Percentiles rank a stretch among this genome's conserved stretches.
Conservation (phyloP, 2,888 invertebrate genomes). For the Caenorhabditis doughertyi region DNA sequence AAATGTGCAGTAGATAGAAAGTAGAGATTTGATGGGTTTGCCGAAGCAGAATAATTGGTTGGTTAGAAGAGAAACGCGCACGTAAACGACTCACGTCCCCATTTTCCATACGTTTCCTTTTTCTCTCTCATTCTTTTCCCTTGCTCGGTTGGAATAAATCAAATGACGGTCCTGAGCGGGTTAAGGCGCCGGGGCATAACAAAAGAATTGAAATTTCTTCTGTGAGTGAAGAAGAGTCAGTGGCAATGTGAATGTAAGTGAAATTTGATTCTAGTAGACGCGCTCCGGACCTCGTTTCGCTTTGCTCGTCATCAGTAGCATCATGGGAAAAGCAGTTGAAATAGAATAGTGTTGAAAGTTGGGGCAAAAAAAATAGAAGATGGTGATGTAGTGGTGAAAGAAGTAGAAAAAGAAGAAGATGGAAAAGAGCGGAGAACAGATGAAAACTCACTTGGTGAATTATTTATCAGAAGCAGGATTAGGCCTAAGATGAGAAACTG, state of each 20-base stretch:
- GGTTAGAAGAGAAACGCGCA: slow-evolving; percentile 25
- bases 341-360: slow-evolving; percentile 27
- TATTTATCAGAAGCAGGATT: slow-evolving; percentile 30
- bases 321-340: slow-evolving; percentile 39
- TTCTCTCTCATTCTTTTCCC: not conserved
- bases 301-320: slow-evolving; percentile 47
- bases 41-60: slow-evolving; percentile 56
- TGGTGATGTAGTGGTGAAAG: slow-evolving; percentile 21
- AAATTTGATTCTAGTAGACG: slow-evolving; percentile 45
- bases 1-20: slow-evolving; percentile 24
- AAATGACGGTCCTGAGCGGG: slow-evolving; percentile 43
- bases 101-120: not conserved
- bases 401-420: slow-evolving; percentile 1
- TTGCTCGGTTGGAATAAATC: slow-evolving; percentile 25
- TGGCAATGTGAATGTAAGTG: slow-evolving; percentile 36
- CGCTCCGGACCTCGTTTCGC: slow-evolving; percentile 27
- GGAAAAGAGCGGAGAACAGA: slow-evolving; percentile 18
- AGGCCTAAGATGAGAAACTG: no score
- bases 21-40: slow-evolving; percentile 50
- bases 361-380: slow-evolving; percentile 12
- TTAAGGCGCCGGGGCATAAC: not conserved
- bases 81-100: slow-evolving; percentile 40
- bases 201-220: slow-evolving; percentile 14
- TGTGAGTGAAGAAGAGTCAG: not conserved
- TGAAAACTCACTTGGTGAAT: slow-evolving; percentile 45